phyloP scores from a whole-genome alignment of 2,797 vertebrate genomes.

The Tarsius wallacei region DNA sequence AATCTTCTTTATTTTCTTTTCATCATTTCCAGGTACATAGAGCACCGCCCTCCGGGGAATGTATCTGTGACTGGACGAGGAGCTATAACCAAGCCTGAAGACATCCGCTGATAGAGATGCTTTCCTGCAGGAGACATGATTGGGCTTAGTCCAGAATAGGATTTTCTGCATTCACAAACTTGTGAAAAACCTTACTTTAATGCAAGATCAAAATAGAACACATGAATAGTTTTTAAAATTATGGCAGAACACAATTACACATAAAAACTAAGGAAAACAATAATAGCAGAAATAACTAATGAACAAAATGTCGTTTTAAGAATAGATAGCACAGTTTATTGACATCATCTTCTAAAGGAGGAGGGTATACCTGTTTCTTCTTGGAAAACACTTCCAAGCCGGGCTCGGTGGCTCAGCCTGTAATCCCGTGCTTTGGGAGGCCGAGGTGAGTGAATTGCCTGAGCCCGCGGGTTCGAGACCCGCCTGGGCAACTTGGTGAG shows the following conservation, averaged over 20 bases:
- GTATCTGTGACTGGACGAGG: constrained; percentile 91
- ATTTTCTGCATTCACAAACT: not conserved
- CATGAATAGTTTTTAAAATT: not conserved
- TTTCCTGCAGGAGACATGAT: constrained; percentile 86
- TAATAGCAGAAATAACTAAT: constrained; percentile 18
- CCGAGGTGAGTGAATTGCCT: no score
- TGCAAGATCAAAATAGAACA: constrained; percentile 70
- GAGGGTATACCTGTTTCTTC: not conserved
- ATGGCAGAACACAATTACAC: not conserved
- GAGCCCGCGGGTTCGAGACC: no score
- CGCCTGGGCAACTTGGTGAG: no score
- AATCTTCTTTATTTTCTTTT: constrained; percentile 97
- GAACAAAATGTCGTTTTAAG: constrained; percentile 32
- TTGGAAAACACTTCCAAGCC: not conserved
- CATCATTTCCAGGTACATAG: constrained; percentile 97
- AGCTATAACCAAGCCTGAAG: constrained; percentile 78
- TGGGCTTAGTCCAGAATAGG: constrained; percentile 72
- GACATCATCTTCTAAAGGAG: not conserved
- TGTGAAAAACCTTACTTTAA: constrained; percentile 5
- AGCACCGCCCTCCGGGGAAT: constrained; percentile 97
- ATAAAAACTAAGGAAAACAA: constrained; percentile 32
- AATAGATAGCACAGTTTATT: not conserved
- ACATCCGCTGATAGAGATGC: constrained; percentile 59
- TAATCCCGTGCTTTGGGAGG: no score
- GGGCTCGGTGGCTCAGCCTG: no score